These are phyloP conservation scores for Drosophila athabasca DNA, from an alignment of 1,140 invertebrate species.

Conservation along the genomic window DNA sequence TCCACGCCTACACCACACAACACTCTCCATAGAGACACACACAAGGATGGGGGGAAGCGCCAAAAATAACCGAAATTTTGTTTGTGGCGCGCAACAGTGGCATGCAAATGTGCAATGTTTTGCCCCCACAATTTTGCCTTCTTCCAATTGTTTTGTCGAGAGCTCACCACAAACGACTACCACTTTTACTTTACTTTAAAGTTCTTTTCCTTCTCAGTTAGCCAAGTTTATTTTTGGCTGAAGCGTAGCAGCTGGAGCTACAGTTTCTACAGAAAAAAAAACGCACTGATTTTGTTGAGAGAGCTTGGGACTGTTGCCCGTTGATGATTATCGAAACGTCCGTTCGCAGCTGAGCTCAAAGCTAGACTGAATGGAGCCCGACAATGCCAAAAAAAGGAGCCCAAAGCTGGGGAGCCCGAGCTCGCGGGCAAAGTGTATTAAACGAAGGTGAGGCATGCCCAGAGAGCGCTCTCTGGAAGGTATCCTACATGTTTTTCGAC, in stretches of 20 bases:
- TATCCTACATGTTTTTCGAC: background rate
- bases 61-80: conserved; percentile 29
- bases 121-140: background rate
- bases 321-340: conserved; percentile 43
- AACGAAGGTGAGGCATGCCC: too few species aligned
- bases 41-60: conserved; percentile 16
- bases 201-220: background rate
- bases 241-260: conserved; percentile 16
- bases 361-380: conserved; percentile 65
- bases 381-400: conserved; percentile 21
- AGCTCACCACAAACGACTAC: conserved; percentile 5
- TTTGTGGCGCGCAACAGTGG: conserved; percentile 11
- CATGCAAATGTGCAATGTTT: conserved; percentile 3
- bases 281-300: conserved; percentile 32
- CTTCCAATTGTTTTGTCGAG: background rate
- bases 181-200: conserved; percentile 29
- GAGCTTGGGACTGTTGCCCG: conserved; percentile 21
- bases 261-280: background rate
- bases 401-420: background rate
- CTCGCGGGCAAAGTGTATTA: too few species aligned
- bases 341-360: conserved; percentile 52
- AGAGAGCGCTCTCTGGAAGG: too few species aligned
- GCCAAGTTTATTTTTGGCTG: conserved; percentile 28
- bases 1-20: conserved; percentile 23
- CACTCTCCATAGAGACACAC: conserved; percentile 11